phyloP scores from a whole-genome alignment of 2,113 vertebrate genomes.

The Pseudolaguvia tuberculata region DNA sequence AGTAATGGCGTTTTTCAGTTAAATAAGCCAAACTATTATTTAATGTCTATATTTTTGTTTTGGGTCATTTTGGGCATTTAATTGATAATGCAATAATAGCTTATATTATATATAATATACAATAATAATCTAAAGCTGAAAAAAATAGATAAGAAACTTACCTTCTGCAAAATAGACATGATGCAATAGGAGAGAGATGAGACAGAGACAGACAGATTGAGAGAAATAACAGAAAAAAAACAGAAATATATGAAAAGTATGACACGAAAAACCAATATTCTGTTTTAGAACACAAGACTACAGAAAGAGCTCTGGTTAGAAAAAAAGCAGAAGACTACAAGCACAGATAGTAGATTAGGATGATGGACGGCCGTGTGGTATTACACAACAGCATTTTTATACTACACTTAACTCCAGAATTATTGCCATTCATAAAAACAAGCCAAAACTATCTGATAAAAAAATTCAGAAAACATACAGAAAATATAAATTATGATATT shows the following conservation, averaged over 20 bases:
- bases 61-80: not conserved
- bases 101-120: not conserved
- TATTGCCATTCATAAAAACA: not conserved
- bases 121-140: not conserved
- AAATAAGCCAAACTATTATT: not conserved
- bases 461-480: not conserved
- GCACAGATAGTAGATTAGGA: slow-evolving; percentile 14
- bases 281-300: slow-evolving; percentile 19
- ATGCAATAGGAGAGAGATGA: slow-evolving; percentile 66
- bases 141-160: slow-evolving; percentile 67
- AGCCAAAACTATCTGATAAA: not conserved
- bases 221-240: slow-evolving; percentile 68
- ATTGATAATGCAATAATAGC: slow-evolving; percentile 4
- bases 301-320: slow-evolving; percentile 20
- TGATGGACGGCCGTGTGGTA: not conserved
- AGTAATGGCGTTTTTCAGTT: not conserved
- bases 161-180: slow-evolving; percentile 91
- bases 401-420: not conserved
- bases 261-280: slow-evolving; percentile 64
- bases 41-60: not conserved
- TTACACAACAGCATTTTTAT: not conserved
- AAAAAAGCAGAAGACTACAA: slow-evolving; percentile 21
- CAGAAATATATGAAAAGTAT: slow-evolving; percentile 69
- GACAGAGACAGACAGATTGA: slow-evolving; percentile 69
- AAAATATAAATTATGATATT: not conserved